Conservation (phyloP, 2,888 invertebrate genomes). For the Pachycephus smyrnensis region DNA sequence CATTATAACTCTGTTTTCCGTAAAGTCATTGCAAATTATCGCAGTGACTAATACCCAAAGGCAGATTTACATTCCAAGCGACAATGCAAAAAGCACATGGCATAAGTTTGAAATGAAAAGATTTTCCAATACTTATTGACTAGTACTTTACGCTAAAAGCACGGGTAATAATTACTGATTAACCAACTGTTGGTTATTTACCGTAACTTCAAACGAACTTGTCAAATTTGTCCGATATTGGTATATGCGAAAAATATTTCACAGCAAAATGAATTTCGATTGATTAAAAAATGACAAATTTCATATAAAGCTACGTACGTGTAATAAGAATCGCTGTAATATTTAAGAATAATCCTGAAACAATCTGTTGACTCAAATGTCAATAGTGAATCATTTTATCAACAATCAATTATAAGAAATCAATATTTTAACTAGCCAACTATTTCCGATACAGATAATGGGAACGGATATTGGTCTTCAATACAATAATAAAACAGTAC, state of each 20-base stretch:
- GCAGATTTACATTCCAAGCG: constrained; percentile 53
- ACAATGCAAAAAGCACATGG: constrained; percentile 45
- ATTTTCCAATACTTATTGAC: constrained; percentile 2
- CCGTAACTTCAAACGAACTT: not conserved
- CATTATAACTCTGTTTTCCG: not conserved
- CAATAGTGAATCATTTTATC: not conserved
- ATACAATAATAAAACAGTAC: constrained; percentile 27
- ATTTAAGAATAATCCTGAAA: not conserved
- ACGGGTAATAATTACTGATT: not conserved
- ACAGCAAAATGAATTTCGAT: not conserved
- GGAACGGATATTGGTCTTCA: not conserved
- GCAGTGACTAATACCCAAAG: constrained; percentile 35
- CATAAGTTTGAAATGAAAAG: constrained; percentile 13
- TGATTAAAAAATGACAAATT: not conserved
- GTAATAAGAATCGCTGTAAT: not conserved
- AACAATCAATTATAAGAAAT: not conserved
- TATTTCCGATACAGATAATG: not conserved
- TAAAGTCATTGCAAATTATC: constrained; percentile 15
- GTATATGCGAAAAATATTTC: not conserved
- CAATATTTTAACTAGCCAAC: not conserved
- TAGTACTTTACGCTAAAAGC: constrained; percentile 4
- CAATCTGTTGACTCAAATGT: not conserved
- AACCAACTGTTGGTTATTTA: not conserved
- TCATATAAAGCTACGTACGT: not conserved
- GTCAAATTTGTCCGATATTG: not conserved